Base-by-base conservation (phyloP, 2,113 vertebrate species). In the Machaerirhynchus nigripectus region DNA sequence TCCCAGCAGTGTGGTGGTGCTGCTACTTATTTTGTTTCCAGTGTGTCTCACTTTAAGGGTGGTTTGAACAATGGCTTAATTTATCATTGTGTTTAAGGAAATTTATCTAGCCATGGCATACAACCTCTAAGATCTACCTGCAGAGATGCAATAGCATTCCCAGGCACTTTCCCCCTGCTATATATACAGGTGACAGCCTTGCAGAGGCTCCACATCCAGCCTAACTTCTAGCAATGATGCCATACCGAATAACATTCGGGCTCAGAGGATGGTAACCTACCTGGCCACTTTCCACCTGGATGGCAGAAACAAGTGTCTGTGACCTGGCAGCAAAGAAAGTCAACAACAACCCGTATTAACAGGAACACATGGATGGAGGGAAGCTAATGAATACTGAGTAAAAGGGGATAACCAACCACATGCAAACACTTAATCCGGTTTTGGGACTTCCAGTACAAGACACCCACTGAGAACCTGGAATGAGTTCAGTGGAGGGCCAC, bases 21-120 rank as follows among this genome's bases (percentile, higher is more conserved):
- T 64, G 53, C 53, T 64, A 10, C 24, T 60, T 26, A n/a, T n/a
- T 83, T 64, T 59, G 19, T 42, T 82, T 42, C 39, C 0, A 0
- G 28, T 7, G n/a, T 69, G 24, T 33, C 60, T 59, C 30, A 56
- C 31, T 64, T 64, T 57, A 6, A 39, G 16, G 8, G 17, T 35
- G 10, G 3, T 57, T 94, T 84, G 23, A 78, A 50, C 42, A 69
- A 31, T 8, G 13, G 22, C 33, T 76, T 50, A 30, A 21, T 64
- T 42, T 52, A 44, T 67, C 47, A 24, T 9, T 24, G 17, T 18
- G 2, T 61, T 74, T 50, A 52, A 42, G 33, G 53, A 57, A 64
- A 56, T 59, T 24, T 17, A 73, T 44, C 37, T 44, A 83, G n/a
- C 46, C 56, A 10, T 10, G 11, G 15, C 31, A n/a, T 10, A 17